Conservation (phyloP, 2,113 vertebrate species). For the Mandrillus leucophaeus region DNA sequence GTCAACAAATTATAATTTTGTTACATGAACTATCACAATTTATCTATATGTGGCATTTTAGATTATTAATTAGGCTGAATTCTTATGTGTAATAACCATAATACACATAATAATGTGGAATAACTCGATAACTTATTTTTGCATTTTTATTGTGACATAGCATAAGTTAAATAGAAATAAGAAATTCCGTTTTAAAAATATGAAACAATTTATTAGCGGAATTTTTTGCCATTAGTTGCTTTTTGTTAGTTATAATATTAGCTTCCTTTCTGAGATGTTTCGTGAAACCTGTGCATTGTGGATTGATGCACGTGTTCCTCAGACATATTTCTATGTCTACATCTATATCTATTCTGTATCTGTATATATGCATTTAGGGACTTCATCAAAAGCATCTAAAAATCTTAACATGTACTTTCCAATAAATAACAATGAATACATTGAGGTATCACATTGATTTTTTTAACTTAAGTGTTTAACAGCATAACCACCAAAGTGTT, state of each 20-base stretch:
- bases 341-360: background rate
- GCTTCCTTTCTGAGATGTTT: background rate
- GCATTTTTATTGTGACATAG: background rate
- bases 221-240: background rate
- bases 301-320: background rate
- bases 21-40: background rate
- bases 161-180: constrained; percentile 20
- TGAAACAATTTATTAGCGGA: background rate
- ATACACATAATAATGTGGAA: background rate
- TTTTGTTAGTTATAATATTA: background rate
- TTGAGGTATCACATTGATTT: background rate
- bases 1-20: background rate
- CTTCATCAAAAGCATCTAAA: constrained; percentile 1
- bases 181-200: background rate
- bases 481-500: background rate
- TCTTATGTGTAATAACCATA: background rate
- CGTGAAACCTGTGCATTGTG: background rate
- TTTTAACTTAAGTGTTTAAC: background rate
- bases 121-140: background rate
- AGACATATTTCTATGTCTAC: background rate
- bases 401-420: background rate
- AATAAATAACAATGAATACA: background rate
- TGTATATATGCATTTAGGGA: background rate
- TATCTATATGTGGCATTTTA: background rate
- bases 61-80: background rate